Evolutionary conservation across 2,113 vertebrate species (phyloP), one percentile per base, ranked within the genome.

Genomic region (Tachuris rubrigastra): DNA sequence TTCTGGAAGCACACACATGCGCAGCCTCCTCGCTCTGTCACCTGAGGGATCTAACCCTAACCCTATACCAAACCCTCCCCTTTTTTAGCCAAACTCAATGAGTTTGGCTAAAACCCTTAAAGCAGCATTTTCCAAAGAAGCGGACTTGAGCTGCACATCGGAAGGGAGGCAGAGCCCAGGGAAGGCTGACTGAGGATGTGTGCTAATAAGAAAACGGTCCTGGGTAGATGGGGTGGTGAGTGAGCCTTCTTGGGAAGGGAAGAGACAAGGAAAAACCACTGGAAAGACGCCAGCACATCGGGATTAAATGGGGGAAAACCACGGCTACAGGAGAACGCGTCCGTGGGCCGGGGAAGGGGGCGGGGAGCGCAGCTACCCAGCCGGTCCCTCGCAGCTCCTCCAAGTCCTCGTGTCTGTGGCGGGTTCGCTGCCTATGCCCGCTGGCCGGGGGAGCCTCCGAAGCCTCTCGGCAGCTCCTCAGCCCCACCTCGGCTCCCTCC

Each of bases 111-210:
- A 82, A 95, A 33, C 2, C 13, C 67, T 50, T 62, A 53, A 53
- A 74, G 41, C 17, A 24, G 15, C 20, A 7, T 62, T 58, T 86
- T 46, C 23, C 46, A 66, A 58, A 62, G 37, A 56, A 84, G 35
- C 24, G 3, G 49, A 24, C 8, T 7, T 7, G 37, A 66, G 31
- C 22, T 0, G 0, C 9, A 24, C 2, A 2, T 14, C 9, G 24
- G n/a, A 67, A 85, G 35, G 49, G 27, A 42, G 9, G 25, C 56
- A 75, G 31, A 75, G 28, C 23, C 22, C 25, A 59, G 58, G 5
- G 73, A 80, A 73, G 25, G 31, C 37, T 74, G 47, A 28, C 1
- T 0, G 66, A 79, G 71, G 58, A 46, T 37, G 9, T 41, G 52
- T 30, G 60, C 42, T 91, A 77, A 67, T 25, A 31, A 86, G 50